Conservation (phyloP, 2,888 invertebrate species). For the Oscheius sp. region DNA sequence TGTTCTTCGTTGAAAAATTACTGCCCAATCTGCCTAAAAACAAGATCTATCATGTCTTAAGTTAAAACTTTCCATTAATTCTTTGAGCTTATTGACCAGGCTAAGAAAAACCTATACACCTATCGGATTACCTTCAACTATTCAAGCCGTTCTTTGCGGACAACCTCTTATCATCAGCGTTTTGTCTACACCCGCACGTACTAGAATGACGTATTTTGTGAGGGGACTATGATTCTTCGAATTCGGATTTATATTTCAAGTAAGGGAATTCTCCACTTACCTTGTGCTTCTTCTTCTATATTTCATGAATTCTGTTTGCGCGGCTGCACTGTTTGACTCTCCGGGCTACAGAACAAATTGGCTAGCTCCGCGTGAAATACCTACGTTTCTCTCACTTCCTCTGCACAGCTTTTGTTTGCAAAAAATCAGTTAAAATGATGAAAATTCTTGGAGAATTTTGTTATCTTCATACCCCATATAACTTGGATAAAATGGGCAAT, state of each 20-base stretch:
- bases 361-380: conserved; percentile 12
- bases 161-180: conserved; percentile 8
- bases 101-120: conserved; percentile 6
- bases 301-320: conserved; percentile 11
- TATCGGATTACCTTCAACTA: not conserved
- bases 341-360: conserved; percentile 11
- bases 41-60: not conserved
- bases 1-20: conserved; percentile 4
- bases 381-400: not conserved
- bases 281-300: not conserved
- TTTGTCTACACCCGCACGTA: conserved; percentile 11
- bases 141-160: conserved; percentile 22
- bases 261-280: not conserved
- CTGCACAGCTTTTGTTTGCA: no score
- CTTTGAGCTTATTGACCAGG: not conserved
- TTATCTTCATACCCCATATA: no score
- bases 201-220: not conserved
- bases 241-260: conserved; percentile 17
- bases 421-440: no score
- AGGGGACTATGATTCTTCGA: not conserved
- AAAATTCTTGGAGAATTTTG: no score
- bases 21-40: not conserved
- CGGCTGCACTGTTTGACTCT: conserved; percentile 10
- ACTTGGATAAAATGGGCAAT: no score
- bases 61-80: not conserved